Evolutionary conservation across 2,113 vertebrate species (phyloP).

Genomic region (Poecilia latipinna): DNA sequence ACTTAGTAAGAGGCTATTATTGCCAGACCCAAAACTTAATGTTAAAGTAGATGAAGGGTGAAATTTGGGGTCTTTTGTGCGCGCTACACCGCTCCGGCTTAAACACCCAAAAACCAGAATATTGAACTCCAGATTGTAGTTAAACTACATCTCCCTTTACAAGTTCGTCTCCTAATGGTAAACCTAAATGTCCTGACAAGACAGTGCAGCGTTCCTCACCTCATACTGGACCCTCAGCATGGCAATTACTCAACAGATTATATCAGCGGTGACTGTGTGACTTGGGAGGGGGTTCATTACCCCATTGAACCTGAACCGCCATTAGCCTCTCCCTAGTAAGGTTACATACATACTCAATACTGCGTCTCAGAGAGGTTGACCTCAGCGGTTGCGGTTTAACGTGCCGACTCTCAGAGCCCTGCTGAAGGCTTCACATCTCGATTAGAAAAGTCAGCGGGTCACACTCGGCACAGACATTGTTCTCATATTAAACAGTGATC

Average conservation of each 20-base stretch:
- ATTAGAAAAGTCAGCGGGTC: constrained; percentile 68
- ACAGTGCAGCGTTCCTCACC: constrained; percentile 50
- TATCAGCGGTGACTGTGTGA: constrained; percentile 60
- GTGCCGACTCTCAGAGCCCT: constrained; percentile 47
- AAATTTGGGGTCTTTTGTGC: not conserved
- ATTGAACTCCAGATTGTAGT: not conserved
- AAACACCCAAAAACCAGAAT: not conserved
- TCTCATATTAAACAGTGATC: constrained; percentile 63
- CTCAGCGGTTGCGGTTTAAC: constrained; percentile 63
- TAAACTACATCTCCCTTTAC: not conserved
- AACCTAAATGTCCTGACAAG: constrained; percentile 4
- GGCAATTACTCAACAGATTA: constrained; percentile 66
- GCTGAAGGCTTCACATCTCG: constrained; percentile 57
- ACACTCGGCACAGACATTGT: constrained; percentile 58
- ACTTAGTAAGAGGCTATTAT: not conserved
- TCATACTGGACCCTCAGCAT: constrained; percentile 56
- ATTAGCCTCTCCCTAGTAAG: constrained; percentile 64
- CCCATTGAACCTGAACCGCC: constrained; percentile 63
- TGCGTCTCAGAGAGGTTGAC: constrained; percentile 71
- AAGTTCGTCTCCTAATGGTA: not conserved
- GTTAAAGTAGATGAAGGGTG: not conserved
- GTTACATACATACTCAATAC: constrained; percentile 76
- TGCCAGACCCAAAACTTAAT: not conserved
- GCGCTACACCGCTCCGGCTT: not conserved
- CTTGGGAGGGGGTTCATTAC: constrained; percentile 58